Evolutionary conservation across 64 coral and sea anemone genomes (phyloP).

Genomic region (Montipora efflorescens): DNA sequence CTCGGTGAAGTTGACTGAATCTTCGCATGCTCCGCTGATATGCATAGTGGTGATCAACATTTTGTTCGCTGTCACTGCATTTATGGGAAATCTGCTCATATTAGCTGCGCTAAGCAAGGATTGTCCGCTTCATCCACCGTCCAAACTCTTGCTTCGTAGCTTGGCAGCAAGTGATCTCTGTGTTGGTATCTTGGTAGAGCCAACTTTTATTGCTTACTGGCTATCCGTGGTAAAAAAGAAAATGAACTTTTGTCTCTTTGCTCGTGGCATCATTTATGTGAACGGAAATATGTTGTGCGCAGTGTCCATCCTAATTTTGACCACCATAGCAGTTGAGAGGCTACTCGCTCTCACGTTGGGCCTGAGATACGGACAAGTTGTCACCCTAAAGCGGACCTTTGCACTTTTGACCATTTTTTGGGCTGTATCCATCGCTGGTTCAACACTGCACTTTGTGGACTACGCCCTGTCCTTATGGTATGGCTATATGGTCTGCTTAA

Average conservation of each 20-base stretch:
- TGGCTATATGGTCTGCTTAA: background rate
- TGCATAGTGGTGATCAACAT: background rate
- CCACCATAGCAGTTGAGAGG: conserved; percentile 16
- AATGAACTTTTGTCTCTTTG: background rate
- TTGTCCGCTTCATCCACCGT: background rate
- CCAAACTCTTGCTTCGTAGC: conserved; percentile 8
- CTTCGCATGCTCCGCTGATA: background rate
- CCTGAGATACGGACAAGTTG: background rate
- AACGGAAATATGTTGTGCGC: background rate
- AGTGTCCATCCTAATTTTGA: background rate
- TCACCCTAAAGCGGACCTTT: background rate
- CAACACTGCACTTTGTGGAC: background rate
- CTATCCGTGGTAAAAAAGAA: background rate
- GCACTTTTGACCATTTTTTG: background rate
- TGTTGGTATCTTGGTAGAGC: background rate
- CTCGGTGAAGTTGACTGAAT: background rate
- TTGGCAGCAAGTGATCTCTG: conserved; percentile 4
- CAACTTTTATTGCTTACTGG: background rate
- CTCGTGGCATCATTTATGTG: background rate
- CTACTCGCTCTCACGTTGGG: background rate
- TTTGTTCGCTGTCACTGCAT: background rate
- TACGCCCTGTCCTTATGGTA: background rate
- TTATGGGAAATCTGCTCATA: background rate
- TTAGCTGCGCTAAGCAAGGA: background rate
- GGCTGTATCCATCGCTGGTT: background rate